phyloP scores from a whole-genome alignment of 2,888 invertebrate species.

The Cephus nigrinus region DNA sequence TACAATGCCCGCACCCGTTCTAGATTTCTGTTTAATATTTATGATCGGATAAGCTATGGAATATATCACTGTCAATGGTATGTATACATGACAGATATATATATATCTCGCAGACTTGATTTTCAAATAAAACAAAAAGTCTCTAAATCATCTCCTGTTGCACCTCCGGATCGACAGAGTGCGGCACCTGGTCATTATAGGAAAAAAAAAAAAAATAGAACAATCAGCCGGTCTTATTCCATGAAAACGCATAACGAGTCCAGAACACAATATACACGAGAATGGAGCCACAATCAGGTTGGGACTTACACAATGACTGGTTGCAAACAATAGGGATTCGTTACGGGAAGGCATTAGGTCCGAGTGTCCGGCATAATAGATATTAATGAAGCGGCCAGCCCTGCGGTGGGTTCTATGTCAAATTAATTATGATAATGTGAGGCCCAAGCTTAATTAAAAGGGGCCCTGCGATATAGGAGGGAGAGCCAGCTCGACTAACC shows the following conservation, averaged over 20 bases:
- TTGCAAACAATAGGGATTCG: slow-evolving; percentile 52
- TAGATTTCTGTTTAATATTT: not conserved
- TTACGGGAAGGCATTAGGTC: slow-evolving; percentile 45
- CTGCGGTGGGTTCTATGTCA: slow-evolving; percentile 19
- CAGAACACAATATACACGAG: not conserved
- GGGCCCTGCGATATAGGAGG: slow-evolving; percentile 14
- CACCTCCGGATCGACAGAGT: not conserved
- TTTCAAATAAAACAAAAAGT: not conserved
- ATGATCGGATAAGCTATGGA: not conserved
- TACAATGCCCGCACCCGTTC: not conserved
- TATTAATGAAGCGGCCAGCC: slow-evolving; percentile 43
- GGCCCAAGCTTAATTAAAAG: slow-evolving; percentile 12
- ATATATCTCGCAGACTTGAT: not conserved
- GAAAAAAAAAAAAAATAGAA: not conserved
- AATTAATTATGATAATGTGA: slow-evolving; percentile 46
- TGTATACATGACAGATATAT: not conserved
- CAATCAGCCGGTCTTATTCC: not conserved
- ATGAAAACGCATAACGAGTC: not conserved
- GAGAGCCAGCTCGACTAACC: slow-evolving; percentile 31
- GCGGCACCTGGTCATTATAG: not conserved
- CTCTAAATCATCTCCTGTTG: not conserved
- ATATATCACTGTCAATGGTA: not conserved
- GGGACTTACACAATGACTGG: slow-evolving; percentile 38
- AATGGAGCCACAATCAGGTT: not conserved
- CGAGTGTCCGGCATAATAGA: slow-evolving; percentile 49